Conservation (phyloP, 2,888 invertebrate species). For the Cybosia mesomella region DNA sequence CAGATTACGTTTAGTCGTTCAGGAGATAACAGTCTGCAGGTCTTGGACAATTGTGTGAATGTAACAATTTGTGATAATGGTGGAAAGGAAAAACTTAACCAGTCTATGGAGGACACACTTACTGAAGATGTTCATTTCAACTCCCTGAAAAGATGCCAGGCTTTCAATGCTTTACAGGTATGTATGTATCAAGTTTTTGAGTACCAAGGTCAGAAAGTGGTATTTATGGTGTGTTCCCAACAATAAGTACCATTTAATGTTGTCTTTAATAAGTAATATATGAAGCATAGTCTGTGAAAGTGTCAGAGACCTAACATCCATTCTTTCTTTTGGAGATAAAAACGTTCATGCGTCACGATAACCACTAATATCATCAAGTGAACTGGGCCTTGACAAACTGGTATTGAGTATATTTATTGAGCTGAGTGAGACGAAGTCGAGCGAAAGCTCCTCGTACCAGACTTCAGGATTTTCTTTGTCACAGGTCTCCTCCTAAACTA, state of each 20-base stretch:
- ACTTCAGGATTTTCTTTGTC: too few species aligned
- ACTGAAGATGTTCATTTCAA: constrained; percentile 72
- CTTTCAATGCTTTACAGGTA: constrained; percentile 84
- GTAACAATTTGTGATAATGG: constrained; percentile 73
- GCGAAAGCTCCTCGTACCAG: too few species aligned
- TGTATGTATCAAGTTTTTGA: constrained; percentile 35
- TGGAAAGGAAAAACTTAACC: constrained; percentile 63
- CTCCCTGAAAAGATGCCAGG: constrained; percentile 81
- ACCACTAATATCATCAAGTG: too few species aligned
- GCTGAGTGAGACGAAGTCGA: too few species aligned
- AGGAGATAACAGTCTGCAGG: constrained; percentile 79
- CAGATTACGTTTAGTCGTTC: constrained; percentile 77
- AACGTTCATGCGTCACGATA: too few species aligned
- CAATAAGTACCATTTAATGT: background rate
- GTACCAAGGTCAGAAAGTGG: background rate
- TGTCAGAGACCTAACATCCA: too few species aligned
- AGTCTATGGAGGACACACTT: constrained; percentile 67
- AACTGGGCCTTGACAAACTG: too few species aligned
- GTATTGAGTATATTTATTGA: too few species aligned
- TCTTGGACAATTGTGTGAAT: constrained; percentile 79
- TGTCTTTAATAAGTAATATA: too few species aligned
- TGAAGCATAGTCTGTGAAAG: too few species aligned
- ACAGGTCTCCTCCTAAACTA: too few species aligned
- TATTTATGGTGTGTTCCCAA: background rate
- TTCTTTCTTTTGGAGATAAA: too few species aligned